Conservation (phyloP, 2,113 vertebrate species). For the Sus scrofa region T2T-Sscrofa CM000824.6:207758501-207759000, state of each 20-base stretch:
- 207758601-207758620: too few relatives aligned
- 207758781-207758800: background rate
- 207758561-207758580: too few relatives aligned
- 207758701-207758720: background rate
- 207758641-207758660: background rate
- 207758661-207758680: background rate
- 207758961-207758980: background rate
- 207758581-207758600: too few relatives aligned
- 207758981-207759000: background rate
- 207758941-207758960: background rate
- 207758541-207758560: too few relatives aligned
- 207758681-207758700: background rate
- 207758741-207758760: background rate
- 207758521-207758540: too few relatives aligned
- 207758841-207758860: background rate
- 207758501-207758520: too few relatives aligned
- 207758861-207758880: background rate
- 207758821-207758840: background rate
- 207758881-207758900: background rate
- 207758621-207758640: background rate
- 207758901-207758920: background rate
- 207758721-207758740: background rate
- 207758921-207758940: background rate
- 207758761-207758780: background rate
- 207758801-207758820: background rate